These are phyloP conservation scores for Adela reaumurella DNA, from an alignment of 2,888 invertebrate species.

Conservation along the genomic window DNA sequence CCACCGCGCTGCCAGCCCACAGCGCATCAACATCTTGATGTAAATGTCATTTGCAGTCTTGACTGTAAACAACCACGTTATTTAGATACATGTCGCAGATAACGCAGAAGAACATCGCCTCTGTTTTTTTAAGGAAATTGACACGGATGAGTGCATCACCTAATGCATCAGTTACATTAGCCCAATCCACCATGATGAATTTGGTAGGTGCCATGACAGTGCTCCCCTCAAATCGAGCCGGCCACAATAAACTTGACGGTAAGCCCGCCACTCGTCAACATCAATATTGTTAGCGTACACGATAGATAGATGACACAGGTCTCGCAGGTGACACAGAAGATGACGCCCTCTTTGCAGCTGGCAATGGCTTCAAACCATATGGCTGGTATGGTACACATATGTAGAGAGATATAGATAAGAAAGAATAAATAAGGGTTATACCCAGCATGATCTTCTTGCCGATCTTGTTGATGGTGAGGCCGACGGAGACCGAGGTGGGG, in stretches of 20 bases:
- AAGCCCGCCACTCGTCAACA: conserved; percentile 54
- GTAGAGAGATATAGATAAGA: no score
- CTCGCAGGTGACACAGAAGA: no score
- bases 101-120: conserved; percentile 58
- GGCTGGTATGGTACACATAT: no score
- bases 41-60: conserved; percentile 17
- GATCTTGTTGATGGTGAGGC: conserved; percentile 53
- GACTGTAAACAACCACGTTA: conserved; percentile 30
- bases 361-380: no score
- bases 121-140: conserved; percentile 57
- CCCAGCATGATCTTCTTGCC: conserved; percentile 57
- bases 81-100: conserved; percentile 60
- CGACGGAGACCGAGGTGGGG: conserved; percentile 54
- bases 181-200: conserved; percentile 47
- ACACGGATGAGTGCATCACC: conserved; percentile 55
- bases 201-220: conserved; percentile 51
- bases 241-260: no score
- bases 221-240: no score
- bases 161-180: conserved; percentile 43
- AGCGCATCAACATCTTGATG: conserved; percentile 38
- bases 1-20: conserved; percentile 51
- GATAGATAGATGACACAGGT: no score
- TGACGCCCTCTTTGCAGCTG: no score
- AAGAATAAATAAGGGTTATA: conserved; percentile 13
- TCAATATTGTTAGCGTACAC: conserved; percentile 32